Evolutionary conservation across 2,888 invertebrate species (phyloP).

Genomic region (Aphidoletes aphidimyza): DNA sequence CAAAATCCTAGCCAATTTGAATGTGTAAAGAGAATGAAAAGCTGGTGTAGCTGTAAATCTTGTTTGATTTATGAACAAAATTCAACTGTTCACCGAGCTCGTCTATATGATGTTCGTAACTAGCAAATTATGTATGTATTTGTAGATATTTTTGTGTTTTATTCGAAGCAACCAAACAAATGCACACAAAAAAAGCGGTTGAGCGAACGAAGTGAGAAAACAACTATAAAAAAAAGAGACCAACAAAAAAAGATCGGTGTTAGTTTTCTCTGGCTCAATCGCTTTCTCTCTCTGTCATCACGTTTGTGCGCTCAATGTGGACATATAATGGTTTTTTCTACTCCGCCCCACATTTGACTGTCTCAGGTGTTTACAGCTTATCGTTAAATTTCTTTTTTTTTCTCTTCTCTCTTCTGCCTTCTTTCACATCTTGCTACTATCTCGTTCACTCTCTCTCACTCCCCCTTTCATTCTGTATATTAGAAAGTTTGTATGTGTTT

Average conservation of each 20-base stretch:
- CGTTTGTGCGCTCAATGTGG: not conserved
- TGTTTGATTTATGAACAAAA: conserved; percentile 44
- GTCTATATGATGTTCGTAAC: not conserved
- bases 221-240: not conserved
- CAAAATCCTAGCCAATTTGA: not conserved
- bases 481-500: conserved; percentile 10
- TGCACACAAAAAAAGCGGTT: too few species aligned
- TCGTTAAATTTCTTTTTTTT: conserved; percentile 48
- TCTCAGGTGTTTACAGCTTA: conserved; percentile 54
- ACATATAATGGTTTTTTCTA: conserved; percentile 24
- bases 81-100: not conserved
- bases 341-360: conserved; percentile 29
- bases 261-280: not conserved
- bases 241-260: not conserved
- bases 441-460: not conserved
- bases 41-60: not conserved
- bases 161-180: too few species aligned
- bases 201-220: not conserved
- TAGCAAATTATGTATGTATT: conserved; percentile 33
- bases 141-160: not conserved
- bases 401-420: not conserved
- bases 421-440: not conserved
- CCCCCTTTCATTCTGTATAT: not conserved
- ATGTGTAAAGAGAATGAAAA: conserved; percentile 3
- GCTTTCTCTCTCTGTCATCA: not conserved